Evolutionary conservation across 2,113 vertebrate genomes (phyloP), one percentile per base, ranked within the genome.

Genomic region (Fregata magnificens): DNA sequence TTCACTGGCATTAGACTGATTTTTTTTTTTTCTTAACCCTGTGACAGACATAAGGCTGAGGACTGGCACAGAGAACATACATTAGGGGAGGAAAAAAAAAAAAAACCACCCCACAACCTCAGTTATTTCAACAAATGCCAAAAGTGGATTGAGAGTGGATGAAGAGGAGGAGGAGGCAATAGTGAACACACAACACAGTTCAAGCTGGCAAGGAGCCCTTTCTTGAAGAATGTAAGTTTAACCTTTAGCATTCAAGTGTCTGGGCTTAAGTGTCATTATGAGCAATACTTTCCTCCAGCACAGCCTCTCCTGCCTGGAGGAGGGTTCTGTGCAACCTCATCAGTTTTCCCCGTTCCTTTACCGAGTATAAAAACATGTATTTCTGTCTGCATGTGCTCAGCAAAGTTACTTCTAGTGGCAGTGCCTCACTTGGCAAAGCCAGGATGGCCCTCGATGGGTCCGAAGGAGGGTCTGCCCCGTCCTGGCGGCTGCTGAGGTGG

Each of bases 191-290:
- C 94, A 97, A 83, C 91, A 80, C 89, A 88, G 93, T 93, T 97
- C 97, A 96, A 96, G 92, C 90, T 97, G 97, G 98, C 97, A 97
- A 96, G 95, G 90, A 96, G 95, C 98, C 97, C 95, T 95, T 98
- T 96, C 98, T 97, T 82, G 92, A 97, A 98, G 98, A 97, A 97
- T 97, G 98, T 96, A 96, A 96, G 97, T 98, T 98, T 98, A 98
- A 98, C 98, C 98, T 98, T 98, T 98, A 98, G 97, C 98, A 97
- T 98, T 97, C 97, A 92, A 98, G 98, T 97, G 97, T 98, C 93
- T 87, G 95, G 97, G 97, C 97, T 98, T 93, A 97, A 98, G 98
- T 98, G 95, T 98, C 95, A 86, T 97, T 97, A 94, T 92, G 97
- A 98, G 97, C 97, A 97, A 96, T 96, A 96, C 96, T 98, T 98